These are phyloP conservation scores for Drosophila setosimentum DNA, from an alignment of 2,888 invertebrate genomes.

Conservation along the genomic window DNA sequence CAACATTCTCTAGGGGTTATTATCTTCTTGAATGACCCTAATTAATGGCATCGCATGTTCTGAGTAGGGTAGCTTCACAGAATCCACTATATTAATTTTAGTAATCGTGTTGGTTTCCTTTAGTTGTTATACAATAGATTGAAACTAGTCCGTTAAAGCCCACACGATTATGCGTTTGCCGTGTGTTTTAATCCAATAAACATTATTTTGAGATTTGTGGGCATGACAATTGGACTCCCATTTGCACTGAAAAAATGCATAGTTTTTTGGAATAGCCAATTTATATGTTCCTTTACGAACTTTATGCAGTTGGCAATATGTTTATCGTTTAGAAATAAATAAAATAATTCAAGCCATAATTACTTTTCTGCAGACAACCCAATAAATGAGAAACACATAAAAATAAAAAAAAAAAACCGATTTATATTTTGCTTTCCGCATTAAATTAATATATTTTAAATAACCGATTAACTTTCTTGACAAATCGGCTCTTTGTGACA, in stretches of 20 bases:
- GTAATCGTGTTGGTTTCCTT: neutral
- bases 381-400: neutral
- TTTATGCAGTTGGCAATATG: no score
- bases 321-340: no score
- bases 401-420: neutral
- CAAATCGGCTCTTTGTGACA: neutral
- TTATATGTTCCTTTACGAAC: neutral
- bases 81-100: neutral
- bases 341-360: neutral
- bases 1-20: neutral
- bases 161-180: no score
- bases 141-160: neutral
- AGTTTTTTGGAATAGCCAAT: neutral
- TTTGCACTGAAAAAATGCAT: neutral
- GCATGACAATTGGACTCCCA: neutral
- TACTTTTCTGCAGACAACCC: neutral
- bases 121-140: neutral
- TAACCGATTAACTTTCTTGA: neutral
- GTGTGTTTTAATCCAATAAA: neutral
- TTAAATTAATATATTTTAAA: neutral
- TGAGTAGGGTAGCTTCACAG: rapidly evolving
- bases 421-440: neutral
- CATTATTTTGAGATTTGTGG: neutral
- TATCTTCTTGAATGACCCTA: neutral
- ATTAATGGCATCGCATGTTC: neutral